Conservation (phyloP, 2,888 invertebrate genomes). For the Eilema griseolum region DNA sequence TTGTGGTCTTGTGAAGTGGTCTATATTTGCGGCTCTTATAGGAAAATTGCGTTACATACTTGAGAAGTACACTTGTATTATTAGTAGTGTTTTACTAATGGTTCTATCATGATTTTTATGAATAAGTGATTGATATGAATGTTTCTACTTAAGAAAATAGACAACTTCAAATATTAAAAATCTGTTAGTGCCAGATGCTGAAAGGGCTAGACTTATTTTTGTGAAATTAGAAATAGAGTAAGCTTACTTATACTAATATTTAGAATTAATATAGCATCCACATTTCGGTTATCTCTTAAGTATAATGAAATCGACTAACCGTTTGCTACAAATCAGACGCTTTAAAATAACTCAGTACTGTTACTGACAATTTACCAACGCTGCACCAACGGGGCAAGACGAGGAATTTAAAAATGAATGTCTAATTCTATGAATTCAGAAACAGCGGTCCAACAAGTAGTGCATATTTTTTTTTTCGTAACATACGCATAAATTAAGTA, state of each 20-base stretch:
- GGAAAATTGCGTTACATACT: background rate
- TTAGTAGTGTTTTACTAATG: background rate
- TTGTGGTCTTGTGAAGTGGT: slow-evolving; percentile 39
- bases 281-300: background rate
- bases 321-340: background rate
- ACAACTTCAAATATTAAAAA: too few species aligned
- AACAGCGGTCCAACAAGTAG: background rate
- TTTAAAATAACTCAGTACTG: background rate
- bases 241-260: too few species aligned
- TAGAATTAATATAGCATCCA: too few species aligned
- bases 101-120: background rate
- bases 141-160: background rate
- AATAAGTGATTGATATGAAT: background rate
- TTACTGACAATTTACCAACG: background rate
- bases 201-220: too few species aligned
- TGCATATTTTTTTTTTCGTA: background rate
- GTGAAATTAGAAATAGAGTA: too few species aligned
- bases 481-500: background rate
- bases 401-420: background rate
- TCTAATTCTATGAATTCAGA: slow-evolving; percentile 4
- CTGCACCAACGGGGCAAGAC: background rate
- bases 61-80: background rate
- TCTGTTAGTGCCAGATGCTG: too few species aligned
- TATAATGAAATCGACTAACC: background rate
- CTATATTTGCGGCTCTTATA: slow-evolving; percentile 25